Base-by-base conservation (phyloP, 2,113 vertebrate genomes). In the Corythoichthys haematopterus region DNA sequence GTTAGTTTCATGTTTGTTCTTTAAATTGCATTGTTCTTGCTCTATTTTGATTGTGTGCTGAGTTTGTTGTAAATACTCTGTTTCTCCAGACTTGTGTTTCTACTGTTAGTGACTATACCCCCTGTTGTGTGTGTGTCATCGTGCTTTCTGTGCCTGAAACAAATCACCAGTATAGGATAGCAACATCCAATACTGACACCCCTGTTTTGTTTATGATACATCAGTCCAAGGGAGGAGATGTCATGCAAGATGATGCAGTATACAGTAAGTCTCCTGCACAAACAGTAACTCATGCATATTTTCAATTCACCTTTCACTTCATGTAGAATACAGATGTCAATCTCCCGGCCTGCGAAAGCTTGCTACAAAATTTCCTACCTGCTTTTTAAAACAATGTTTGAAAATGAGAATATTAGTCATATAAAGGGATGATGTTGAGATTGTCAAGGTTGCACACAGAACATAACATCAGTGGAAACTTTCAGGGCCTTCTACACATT, bases 211-310 rank as follows among this genome's bases (percentile, higher is more conserved):
- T 68, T 43, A 60, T 79, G 77, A 72, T 80, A 75, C 66, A 70
- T 52, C 63, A 35, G 78, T 74, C 69, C 73, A 78, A 47, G 58
- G 81, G 69, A 68, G 66, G 82, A 10, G 77, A 81, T 84, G 83
- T 81, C 57, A 64, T 20, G 82, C 79, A 83, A 81, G 71, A 82
- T 80, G 74, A 59, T 75, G 69, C 77, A 72, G 77, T 58, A 69
- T 2, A 57, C 83, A 81, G 64, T 69, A 75, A 78, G 72, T 85
- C 84, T 87, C 87, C 84, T 76, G 62, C 77, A 38, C 13, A 56
- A 56, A 56, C 11, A 11, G 53, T n/a, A 52, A 6, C 50, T 52
- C 50, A n/a, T 52, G 50, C 16, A 52, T 52, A 20, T 52, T 52
- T 52, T 7, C 3, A 14, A 20, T 9, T 20, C 50, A n/a, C 50